Conservation (phyloP, 2,888 invertebrate genomes). For the Allygus modestus region DNA sequence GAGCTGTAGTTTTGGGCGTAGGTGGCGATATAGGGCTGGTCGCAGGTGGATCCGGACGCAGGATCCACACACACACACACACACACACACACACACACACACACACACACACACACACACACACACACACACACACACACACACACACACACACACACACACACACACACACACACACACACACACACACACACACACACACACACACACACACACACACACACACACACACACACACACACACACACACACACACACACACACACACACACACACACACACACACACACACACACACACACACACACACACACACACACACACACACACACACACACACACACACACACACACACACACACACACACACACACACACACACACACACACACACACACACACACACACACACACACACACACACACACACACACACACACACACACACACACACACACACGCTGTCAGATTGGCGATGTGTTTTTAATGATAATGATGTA, state of each 20-base stretch:
- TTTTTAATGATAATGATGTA: too few species aligned
- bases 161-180: slow-evolving; percentile 49
- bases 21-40: too few species aligned
- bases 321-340: slow-evolving; percentile 54
- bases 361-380: slow-evolving; percentile 55
- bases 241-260: slow-evolving; percentile 54
- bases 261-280: slow-evolving; percentile 55
- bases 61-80: slow-evolving; percentile 44
- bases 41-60: too few species aligned
- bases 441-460: slow-evolving; percentile 18
- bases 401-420: slow-evolving; percentile 55
- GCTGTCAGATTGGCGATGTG: too few species aligned
- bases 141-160: slow-evolving; percentile 45
- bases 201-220: slow-evolving; percentile 47
- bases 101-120: slow-evolving; percentile 37
- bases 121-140: slow-evolving; percentile 47
- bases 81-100: slow-evolving; percentile 19
- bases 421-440: slow-evolving; percentile 52
- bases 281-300: slow-evolving; percentile 54
- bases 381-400: slow-evolving; percentile 54
- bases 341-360: slow-evolving; percentile 54
- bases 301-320: slow-evolving; percentile 55
- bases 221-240: slow-evolving; percentile 55
- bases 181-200: slow-evolving; percentile 43
- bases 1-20: too few species aligned